A percentile compares a stretch with the other conserved stretches of the same genome.
Conservation (phyloP, 2,113 vertebrate genomes). For the Chionis minor region DNA sequence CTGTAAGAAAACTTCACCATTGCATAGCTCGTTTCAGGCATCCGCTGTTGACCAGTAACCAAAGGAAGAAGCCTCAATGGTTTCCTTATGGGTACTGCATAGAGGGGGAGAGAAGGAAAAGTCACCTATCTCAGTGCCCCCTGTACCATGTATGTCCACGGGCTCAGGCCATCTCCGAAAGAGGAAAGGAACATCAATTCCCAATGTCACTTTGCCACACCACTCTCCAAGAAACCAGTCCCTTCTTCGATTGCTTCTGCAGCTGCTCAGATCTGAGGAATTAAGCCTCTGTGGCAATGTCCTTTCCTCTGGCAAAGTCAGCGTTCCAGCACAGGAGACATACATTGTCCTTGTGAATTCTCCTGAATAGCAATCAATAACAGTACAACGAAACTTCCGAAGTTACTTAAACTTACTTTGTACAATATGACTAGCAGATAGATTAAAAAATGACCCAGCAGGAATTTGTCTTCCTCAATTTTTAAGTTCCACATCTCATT, state of each 20-base stretch:
- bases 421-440: not conserved
- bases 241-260: not conserved
- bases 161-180: not conserved
- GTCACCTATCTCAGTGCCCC: not conserved
- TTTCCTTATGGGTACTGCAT: not conserved
- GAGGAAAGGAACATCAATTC: not conserved
- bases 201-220: not conserved
- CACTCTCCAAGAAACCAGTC: not conserved
- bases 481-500: not conserved
- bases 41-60: not conserved
- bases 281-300: not conserved
- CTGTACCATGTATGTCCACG: not conserved
- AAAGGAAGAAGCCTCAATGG: not conserved
- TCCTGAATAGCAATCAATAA: not conserved
- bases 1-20: not conserved
- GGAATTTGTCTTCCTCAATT: slow-evolving; percentile 7
- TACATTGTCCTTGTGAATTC: not conserved
- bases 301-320: slow-evolving; percentile 34
- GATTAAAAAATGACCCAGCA: not conserved
- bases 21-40: not conserved
- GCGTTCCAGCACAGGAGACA: not conserved
- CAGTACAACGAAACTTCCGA: not conserved
- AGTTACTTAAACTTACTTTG: not conserved
- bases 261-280: not conserved
- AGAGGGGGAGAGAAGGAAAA: not conserved